Evolutionary conservation across 37 sponge, comb jelly and placozoan species (phyloP), one percentile per base, ranked within the genome.

Genomic region (Haliclona indistincta): DNA sequence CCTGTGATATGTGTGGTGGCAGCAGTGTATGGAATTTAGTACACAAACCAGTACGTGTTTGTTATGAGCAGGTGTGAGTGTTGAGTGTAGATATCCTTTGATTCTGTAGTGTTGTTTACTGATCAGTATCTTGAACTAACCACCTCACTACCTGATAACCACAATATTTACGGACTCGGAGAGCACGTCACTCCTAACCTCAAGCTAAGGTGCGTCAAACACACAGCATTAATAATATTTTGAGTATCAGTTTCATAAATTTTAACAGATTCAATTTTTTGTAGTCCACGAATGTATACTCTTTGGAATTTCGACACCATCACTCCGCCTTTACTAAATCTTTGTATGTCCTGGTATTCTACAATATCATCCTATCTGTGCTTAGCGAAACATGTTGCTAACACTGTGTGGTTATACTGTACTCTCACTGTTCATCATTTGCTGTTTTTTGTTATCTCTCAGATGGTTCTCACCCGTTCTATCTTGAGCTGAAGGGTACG

Each of bases 401-500:
- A n/a, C n/a, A n/a, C n/a, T n/a, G n/a, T n/a, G n/a, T n/a, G n/a
- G n/a, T n/a, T n/a, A n/a, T n/a, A n/a, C n/a, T n/a, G n/a, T n/a
- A n/a, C n/a, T n/a, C n/a, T n/a, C n/a, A n/a, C n/a, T n/a, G n/a
- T n/a, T n/a, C n/a, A n/a, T n/a, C n/a, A n/a, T n/a, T n/a, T n/a
- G n/a, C 51, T 47, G 15, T 47, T 28, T 45, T 56, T 35, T 26
- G 10, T n/a, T 38, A 23, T 39, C 8, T 22, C 49, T 32, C 68
- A 91, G 88, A 94, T 73, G 91, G 95, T 4, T 86, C 87, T 11
- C 95, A 94, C 52, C 95, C 95, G 25, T 91, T 94, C 74, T 90
- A 90, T 68, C 40, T 91, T 39, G 91, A 90, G 17, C 80, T 83
- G 33, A 61, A 84, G 0, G 10, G 11, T 8, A 20, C 62, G 2